Evolutionary conservation across 2,113 vertebrate genomes (phyloP), one percentile per base, ranked within the genome.

Genomic region (Ifrita kowaldi): DNA sequence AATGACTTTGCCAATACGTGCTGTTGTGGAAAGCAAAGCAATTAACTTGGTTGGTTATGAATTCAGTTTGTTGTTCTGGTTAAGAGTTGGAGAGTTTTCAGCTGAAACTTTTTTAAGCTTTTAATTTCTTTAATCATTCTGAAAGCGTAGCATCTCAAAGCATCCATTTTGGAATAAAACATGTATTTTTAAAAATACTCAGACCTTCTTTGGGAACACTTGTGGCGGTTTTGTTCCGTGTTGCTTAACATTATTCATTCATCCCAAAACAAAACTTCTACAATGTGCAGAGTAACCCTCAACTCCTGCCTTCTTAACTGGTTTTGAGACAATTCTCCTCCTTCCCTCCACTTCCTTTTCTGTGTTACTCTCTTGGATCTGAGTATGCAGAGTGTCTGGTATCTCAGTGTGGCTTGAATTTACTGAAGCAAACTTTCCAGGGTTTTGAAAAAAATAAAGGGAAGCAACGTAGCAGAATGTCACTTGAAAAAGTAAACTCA

Each of bases 51-150:
- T 84, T 91, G 35, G 24, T 94, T 96, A 62, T 71, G 57, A 82
- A 75, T 93, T 70, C 74, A 89, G 3, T 81, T 95, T 94, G 84
- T 89, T 91, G 49, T 91, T 96, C 77, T 95, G 69, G n/a, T 91
- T 92, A 70, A 32, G 13, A 90, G 44, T 42, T 89, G 68, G 65
- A 84, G 64, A 86, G 56, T 78, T 95, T 93, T 88, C 94, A 86
- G 39, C 28, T 81, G 56, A 80, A 90, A 49, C 30, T 21, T 79
- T 77, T 59, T 57, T 3, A 75, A 81, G 53, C 27, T 88, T 93
- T 76, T 80, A 37, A 90, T 84, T 60, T 79, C 56, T 59, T 84
- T 73, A 83, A 77, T 92, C 18, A 8, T 86, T 77, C 47, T 92
- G 59, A 42, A 94, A 77, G 47, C 0, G 0, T n/a, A 67, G 18